A percentile compares a stretch with the other conserved stretches of the same genome.
These are phyloP conservation scores for Ichneumoninae sp. DNA, from an alignment of 2,888 invertebrate genomes.

Conservation along the genomic window DNA sequence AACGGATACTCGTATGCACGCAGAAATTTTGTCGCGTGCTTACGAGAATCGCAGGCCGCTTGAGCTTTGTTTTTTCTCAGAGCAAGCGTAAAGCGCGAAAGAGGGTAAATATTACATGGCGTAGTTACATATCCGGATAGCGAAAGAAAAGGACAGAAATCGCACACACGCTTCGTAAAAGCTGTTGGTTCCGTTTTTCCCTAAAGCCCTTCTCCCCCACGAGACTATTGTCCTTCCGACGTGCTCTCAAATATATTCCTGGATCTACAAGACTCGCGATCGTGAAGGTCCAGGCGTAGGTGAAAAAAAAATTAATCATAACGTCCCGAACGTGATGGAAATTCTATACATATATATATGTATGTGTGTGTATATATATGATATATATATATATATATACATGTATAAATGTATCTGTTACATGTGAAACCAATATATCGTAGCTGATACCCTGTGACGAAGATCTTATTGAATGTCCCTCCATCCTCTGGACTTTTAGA, in stretches of 20 bases:
- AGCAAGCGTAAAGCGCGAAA: conserved; percentile 15
- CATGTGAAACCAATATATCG: conserved; percentile 66
- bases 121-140: conserved; percentile 61
- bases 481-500: neutral
- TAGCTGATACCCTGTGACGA: conserved; percentile 60
- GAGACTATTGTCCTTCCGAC: conserved; percentile 23
- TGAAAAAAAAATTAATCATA: conserved; percentile 18
- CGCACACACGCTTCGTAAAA: conserved; percentile 49
- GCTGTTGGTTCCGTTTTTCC: conserved; percentile 4
- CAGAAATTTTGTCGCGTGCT: conserved; percentile 12
- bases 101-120: conserved; percentile 49
- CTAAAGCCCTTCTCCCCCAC: neutral
- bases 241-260: conserved; percentile 44
- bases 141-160: conserved; percentile 30
- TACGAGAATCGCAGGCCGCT: conserved; percentile 21
- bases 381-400: conserved; percentile 76
- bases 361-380: conserved; percentile 73
- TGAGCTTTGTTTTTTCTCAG: conserved; percentile 3
- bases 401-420: conserved; percentile 74
- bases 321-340: conserved; percentile 44
- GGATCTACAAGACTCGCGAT: conserved; percentile 21
- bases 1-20: conserved; percentile 24
- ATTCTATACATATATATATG: conserved; percentile 65
- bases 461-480: conserved; percentile 22
- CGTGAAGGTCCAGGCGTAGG: conserved; percentile 12